These are phyloP conservation scores for Blomia tropicalis DNA, from an alignment of 2,888 invertebrate species.

Conservation along the genomic window DNA sequence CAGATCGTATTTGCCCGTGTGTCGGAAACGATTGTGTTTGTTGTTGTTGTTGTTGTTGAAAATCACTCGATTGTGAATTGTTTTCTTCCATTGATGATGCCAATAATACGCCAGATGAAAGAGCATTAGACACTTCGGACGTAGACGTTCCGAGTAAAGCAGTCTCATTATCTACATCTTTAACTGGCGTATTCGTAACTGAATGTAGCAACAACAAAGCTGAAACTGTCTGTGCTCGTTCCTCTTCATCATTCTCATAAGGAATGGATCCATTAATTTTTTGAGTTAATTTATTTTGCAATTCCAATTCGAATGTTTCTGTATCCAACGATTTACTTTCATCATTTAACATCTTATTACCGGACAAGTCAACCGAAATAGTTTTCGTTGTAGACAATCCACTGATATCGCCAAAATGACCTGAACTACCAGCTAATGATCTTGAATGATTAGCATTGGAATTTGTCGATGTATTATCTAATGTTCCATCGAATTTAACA, in stretches of 20 bases:
- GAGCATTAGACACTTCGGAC: neutral
- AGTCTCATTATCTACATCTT: neutral
- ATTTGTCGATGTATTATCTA: neutral
- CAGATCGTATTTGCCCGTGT: neutral
- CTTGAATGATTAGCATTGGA: neutral
- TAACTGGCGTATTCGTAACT: neutral
- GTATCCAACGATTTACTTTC: neutral
- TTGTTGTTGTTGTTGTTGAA: neutral
- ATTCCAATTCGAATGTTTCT: neutral
- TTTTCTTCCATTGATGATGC: neutral
- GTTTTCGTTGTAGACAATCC: neutral
- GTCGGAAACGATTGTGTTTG: neutral
- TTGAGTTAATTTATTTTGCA: neutral
- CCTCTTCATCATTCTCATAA: neutral
- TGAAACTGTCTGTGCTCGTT: neutral
- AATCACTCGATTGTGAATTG: neutral
- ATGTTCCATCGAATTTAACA: neutral
- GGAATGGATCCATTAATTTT: neutral
- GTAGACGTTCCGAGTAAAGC: neutral
- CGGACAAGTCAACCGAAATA: neutral
- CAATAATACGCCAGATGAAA: neutral
- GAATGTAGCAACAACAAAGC: neutral
- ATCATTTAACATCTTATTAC: neutral
- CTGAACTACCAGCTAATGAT: neutral
- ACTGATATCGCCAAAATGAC: slow-evolving; percentile 6